These are phyloP conservation scores for Phoeniculus purpureus DNA, from an alignment of 2,797 vertebrate genomes.

Conservation along the genomic window DNA sequence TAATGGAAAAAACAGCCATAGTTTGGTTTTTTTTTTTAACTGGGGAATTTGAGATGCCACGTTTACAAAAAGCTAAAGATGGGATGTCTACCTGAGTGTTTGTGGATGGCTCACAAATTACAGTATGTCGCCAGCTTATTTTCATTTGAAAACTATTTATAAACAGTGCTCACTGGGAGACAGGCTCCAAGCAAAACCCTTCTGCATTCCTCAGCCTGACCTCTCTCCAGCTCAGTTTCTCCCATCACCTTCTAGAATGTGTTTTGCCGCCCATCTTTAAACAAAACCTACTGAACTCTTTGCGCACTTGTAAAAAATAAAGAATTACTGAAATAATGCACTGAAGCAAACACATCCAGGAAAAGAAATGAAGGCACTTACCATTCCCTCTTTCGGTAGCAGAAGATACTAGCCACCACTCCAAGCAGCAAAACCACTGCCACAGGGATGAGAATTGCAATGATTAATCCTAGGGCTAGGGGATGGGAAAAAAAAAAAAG, in stretches of 20 bases:
- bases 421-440: conserved; percentile 82
- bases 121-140: background rate
- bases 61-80: background rate
- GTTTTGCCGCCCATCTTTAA: background rate
- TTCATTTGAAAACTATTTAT: background rate
- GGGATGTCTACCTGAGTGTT: background rate
- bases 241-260: background rate
- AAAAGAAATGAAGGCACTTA: conserved; percentile 62
- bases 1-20: conserved; percentile 8
- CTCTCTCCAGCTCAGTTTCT: background rate
- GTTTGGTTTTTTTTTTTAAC: background rate
- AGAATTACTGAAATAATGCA: background rate
- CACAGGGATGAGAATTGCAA: conserved; percentile 88
- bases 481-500: background rate
- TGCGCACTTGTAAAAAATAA: background rate
- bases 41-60: background rate
- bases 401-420: conserved; percentile 83
- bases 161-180: background rate
- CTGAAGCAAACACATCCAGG: background rate
- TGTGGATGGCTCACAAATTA: conserved; percentile 11
- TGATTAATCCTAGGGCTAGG: conserved; percentile 85
- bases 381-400: conserved; percentile 95
- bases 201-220: background rate
- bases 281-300: background rate
- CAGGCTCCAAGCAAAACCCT: background rate